phyloP scores from a whole-genome alignment of 2,113 vertebrate species.

The Eolophus roseicapilla region DNA sequence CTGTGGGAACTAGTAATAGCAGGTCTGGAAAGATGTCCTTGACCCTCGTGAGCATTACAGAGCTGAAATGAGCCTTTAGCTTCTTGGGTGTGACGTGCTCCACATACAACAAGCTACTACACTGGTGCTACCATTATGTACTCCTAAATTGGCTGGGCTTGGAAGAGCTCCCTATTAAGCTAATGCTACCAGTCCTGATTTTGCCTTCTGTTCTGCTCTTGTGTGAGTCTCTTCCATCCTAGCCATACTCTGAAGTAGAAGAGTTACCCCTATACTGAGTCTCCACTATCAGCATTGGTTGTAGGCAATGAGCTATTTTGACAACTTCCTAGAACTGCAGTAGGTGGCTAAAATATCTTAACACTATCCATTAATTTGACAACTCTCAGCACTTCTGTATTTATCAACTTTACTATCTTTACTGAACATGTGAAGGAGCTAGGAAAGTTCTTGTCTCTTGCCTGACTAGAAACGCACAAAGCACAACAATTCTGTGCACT shows the following conservation, averaged over 20 bases:
- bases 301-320: not conserved
- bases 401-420: not conserved
- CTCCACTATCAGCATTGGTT: not conserved
- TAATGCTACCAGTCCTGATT: not conserved
- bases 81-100: not conserved
- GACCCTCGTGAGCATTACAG: not conserved
- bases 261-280: not conserved
- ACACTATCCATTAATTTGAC: not conserved
- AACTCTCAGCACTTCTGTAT: not conserved
- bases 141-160: not conserved
- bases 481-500: not conserved
- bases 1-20: not conserved
- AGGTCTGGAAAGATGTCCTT: not conserved
- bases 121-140: not conserved
- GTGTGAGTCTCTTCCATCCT: not conserved
- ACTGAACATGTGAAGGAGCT: not conserved
- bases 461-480: not conserved
- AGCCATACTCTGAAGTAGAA: not conserved
- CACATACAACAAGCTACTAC: not conserved
- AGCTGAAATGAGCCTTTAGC: not conserved
- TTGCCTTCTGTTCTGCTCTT: not conserved
- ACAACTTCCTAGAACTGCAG: not conserved
- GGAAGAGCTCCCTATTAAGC: not conserved
- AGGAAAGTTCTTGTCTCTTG: not conserved
- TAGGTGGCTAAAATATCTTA: not conserved